phyloP scores from a whole-genome alignment of 2,888 invertebrate species.

The Dryobota labecula region DNA sequence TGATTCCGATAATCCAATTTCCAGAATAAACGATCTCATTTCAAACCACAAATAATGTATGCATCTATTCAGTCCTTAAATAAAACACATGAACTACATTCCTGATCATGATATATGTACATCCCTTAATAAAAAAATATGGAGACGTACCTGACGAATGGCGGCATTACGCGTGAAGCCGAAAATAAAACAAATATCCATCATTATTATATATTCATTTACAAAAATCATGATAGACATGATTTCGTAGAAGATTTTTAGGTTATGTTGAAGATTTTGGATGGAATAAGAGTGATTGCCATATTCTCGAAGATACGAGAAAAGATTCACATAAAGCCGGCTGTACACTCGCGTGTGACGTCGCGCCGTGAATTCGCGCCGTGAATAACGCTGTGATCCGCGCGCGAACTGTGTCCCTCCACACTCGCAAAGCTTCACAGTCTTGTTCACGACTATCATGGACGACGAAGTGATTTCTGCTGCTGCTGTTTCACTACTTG shows the following conservation, averaged over 20 bases:
- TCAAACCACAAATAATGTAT: background rate
- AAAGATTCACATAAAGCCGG: no score
- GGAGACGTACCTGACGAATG: slow-evolving; percentile 20
- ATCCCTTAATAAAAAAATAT: slow-evolving; percentile 35
- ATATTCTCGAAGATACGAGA: background rate
- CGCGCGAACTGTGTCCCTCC: no score
- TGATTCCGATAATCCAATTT: no score
- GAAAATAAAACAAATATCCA: slow-evolving; percentile 25
- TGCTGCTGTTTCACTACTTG: no score
- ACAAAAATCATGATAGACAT: slow-evolving; percentile 39
- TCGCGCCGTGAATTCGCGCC: no score
- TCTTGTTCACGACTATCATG: no score
- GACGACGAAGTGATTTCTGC: no score
- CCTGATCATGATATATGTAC: slow-evolving; percentile 13
- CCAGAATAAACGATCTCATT: no score
- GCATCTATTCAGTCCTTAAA: slow-evolving; percentile 4
- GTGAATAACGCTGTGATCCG: no score
- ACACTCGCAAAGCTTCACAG: no score
- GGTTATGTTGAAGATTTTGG: slow-evolving; percentile 28
- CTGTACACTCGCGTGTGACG: no score
- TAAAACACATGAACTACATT: slow-evolving; percentile 21
- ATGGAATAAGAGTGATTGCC: slow-evolving; percentile 33
- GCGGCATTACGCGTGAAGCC: slow-evolving; percentile 2
- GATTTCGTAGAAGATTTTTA: slow-evolving; percentile 16
- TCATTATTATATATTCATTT: slow-evolving; percentile 47